A percentile compares a stretch with the other conserved stretches of the same genome.
Conservation (phyloP, 2,888 invertebrate species). For the Athalia rosae region DNA sequence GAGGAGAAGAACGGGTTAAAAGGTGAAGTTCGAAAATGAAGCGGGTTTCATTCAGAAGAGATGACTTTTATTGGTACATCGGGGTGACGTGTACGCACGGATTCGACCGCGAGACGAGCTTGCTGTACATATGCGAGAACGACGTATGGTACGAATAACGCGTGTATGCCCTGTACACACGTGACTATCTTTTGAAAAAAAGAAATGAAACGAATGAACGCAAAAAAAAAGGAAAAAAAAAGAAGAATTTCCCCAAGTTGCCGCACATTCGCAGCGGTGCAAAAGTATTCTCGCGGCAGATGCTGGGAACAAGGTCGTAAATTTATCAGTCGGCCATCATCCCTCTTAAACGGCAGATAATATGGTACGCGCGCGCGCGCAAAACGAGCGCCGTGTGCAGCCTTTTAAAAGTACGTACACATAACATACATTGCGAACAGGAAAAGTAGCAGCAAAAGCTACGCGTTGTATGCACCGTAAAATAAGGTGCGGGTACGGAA, state of each 20-base stretch:
- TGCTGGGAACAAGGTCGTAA: constrained; percentile 60
- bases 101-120: no score
- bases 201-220: no score
- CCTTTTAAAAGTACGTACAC: no score
- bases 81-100: background rate
- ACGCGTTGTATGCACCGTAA: no score
- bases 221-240: no score
- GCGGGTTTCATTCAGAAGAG: constrained; percentile 1
- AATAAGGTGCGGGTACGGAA: no score
- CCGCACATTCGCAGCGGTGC: background rate
- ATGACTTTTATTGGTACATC: constrained; percentile 16
- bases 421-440: no score
- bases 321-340: constrained; percentile 64
- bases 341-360: constrained; percentile 59
- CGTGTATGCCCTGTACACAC: constrained; percentile 2
- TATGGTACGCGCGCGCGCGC: constrained; percentile 45
- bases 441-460: no score
- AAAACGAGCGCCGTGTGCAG: no score
- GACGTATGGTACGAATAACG: no score
- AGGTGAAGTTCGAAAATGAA: constrained; percentile 30
- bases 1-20: background rate
- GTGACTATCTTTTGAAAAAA: constrained; percentile 20
- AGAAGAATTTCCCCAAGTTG: no score
- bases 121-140: no score
- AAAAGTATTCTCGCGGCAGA: constrained; percentile 18